Conservation (phyloP, 2,113 vertebrate genomes). For the Spizaetus ornatus region DNA sequence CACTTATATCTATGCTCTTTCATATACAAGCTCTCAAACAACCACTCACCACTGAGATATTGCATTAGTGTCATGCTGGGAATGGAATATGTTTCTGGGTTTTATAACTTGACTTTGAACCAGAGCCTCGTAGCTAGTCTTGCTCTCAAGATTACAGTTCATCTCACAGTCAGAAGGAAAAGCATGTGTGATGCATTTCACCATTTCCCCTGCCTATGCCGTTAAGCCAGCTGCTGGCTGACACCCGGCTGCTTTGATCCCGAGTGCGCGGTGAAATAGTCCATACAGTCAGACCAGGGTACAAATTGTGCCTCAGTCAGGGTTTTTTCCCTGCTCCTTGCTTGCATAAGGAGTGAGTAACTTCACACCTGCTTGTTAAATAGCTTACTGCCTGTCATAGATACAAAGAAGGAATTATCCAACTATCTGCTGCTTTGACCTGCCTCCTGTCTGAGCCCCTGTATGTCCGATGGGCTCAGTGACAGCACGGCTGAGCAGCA, state of each 20-base stretch:
- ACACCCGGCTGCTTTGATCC: not conserved
- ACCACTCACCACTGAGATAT: not conserved
- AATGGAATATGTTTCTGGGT: not conserved
- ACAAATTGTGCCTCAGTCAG: not conserved
- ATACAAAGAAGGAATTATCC: not conserved
- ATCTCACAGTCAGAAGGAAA: not conserved
- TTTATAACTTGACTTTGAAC: constrained; percentile 2
- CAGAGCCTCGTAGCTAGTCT: not conserved
- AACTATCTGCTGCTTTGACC: not conserved
- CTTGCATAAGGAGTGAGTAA: not conserved
- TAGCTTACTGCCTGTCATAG: not conserved
- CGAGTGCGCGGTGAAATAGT: rapidly evolving
- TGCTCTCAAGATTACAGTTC: not conserved
- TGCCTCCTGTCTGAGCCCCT: not conserved
- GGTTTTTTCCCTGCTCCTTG: not conserved
- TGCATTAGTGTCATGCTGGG: constrained; percentile 22
- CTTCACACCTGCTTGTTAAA: not conserved
- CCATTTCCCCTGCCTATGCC: not conserved
- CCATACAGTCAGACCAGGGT: not conserved
- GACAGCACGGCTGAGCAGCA: not conserved
- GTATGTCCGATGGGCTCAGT: not conserved
- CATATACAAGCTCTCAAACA: not conserved
- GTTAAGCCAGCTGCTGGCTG: not conserved
- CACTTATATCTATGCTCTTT: not conserved
- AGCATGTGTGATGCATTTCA: not conserved